Base-by-base conservation (phyloP, 1,140 invertebrate species). In the Xylocopa sonorina region DNA sequence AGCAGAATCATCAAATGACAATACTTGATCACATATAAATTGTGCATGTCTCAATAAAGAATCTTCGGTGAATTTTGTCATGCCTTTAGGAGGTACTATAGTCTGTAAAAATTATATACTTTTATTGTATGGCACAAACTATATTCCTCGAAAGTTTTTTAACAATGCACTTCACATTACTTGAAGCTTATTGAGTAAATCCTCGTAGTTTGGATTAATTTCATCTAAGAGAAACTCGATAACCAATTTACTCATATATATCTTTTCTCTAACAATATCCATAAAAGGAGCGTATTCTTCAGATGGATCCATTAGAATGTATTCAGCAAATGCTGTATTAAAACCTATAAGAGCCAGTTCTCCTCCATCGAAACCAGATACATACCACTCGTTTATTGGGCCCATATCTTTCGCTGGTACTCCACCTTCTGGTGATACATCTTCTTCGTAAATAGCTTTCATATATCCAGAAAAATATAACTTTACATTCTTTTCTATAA, bases 381-480 rank as follows among this genome's bases (percentile, higher is more conserved):
- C 95, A 94, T 95, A 97, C 97, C 97, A 98, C 92, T 97, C 96
- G 89, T 96, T 96, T 88, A 98, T 97, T 12, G 97, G 97, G 7
- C 97, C 97, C 84, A 97, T 94, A 90, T 97, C 95, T 88, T 95
- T 95, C 0, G 95, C 94, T 9, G 96, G 94, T 69, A 97, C 94
- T 46, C 97, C 97, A 88, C 95, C 95, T 89, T 97, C 95, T 78
- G 94, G 90, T 50, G 94, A 93, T 21, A 95, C 88, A 84, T 96
- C 94, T 58, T 98, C 97, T 82, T 96, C 96, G 92, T 95, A 97
- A 81, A 98, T 95, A 18, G 96, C 95, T 91, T 97, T 98, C 6
- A 98, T 93, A 87, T 95, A 96, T 1, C 97, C 97, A 88, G 96
- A 97, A 91, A 97, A 95, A 88, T 95, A 97, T 32, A 97, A 92